Conservation (phyloP, 2,113 vertebrate genomes). For the Poeciliopsis prolifica region DNA sequence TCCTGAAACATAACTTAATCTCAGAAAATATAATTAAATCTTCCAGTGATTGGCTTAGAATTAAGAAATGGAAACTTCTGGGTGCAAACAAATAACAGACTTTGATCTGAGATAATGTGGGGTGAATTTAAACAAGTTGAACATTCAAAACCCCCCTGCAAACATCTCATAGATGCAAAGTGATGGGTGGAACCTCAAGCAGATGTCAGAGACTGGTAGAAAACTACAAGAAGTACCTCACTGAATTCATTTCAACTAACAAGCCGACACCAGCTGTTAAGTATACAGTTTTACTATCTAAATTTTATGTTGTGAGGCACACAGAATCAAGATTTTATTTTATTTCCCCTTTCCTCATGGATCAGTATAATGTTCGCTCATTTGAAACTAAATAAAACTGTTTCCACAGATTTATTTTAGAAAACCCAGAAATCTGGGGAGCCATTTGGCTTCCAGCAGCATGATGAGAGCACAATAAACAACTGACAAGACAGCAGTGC, state of each 20-base stretch:
- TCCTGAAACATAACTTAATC: not conserved
- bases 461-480: conserved; percentile 77
- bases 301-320: too few relatives aligned
- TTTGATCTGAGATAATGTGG: not conserved
- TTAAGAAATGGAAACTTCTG: not conserved
- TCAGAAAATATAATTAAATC: not conserved
- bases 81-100: not conserved
- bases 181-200: not conserved
- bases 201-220: not conserved
- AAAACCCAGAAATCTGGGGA: conserved; percentile 64
- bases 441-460: conserved; percentile 47
- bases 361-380: not conserved
- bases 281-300: not conserved
- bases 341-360: not conserved
- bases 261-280: not conserved
- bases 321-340: not conserved
- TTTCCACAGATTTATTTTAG: conserved; percentile 5
- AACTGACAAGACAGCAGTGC: conserved; percentile 68
- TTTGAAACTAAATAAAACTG: not conserved
- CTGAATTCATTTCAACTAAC: not conserved
- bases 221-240: not conserved
- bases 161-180: not conserved
- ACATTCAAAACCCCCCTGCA: too few relatives aligned
- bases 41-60: not conserved
- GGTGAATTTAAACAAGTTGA: too few relatives aligned